Conservation (phyloP, 2,888 invertebrate species). For the Lagria hirta region DNA sequence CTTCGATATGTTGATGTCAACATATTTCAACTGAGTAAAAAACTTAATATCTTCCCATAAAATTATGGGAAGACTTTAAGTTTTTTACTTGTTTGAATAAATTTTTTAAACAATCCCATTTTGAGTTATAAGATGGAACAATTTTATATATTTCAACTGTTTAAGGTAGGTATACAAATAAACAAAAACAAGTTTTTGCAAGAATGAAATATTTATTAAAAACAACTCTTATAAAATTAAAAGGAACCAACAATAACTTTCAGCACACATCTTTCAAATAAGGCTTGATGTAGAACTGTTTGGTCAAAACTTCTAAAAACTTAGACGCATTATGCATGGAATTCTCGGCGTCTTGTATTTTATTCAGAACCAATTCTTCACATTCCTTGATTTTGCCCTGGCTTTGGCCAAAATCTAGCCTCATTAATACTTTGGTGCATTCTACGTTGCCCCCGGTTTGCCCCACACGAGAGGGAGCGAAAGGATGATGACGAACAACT, state of each 20-base stretch:
- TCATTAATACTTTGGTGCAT: conserved; percentile 49
- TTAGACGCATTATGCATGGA: conserved; percentile 58
- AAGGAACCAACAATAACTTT: conserved; percentile 2
- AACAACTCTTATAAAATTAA: conserved; percentile 15
- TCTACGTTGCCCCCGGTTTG: conserved; percentile 52
- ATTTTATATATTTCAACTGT: too few relatives aligned
- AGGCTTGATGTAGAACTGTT: conserved; percentile 55
- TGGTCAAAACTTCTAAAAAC: conserved; percentile 55
- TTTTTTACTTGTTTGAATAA: too few relatives aligned
- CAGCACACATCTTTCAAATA: conserved; percentile 44
- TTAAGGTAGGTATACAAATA: too few relatives aligned
- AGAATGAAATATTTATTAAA: neutral
- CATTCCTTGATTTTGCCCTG: conserved; percentile 52
- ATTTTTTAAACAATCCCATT: too few relatives aligned
- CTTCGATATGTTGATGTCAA: too few relatives aligned
- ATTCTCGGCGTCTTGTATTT: conserved; percentile 59
- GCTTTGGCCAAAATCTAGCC: conserved; percentile 50
- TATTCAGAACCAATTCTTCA: conserved; percentile 49
- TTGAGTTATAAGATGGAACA: too few relatives aligned
- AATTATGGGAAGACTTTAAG: too few relatives aligned
- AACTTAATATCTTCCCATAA: too few relatives aligned
- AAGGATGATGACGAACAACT: conserved; percentile 42
- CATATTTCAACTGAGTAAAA: too few relatives aligned
- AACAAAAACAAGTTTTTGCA: neutral
- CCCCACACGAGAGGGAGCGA: conserved; percentile 48